Conservation (phyloP, 2,113 vertebrate genomes). For the Vireo altiloquus region DNA sequence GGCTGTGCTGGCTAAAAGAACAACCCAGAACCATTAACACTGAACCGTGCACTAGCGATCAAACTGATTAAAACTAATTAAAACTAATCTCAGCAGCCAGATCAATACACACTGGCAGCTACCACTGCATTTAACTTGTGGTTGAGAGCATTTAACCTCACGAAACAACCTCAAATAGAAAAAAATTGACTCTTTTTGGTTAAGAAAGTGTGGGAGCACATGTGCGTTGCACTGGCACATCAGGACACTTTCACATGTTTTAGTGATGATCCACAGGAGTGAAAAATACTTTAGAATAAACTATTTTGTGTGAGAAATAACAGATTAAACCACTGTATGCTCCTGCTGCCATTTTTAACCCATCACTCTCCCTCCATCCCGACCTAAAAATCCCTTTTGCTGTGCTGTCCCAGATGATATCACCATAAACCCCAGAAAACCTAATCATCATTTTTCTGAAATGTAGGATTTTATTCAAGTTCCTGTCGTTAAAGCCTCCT, state of each 20-base stretch:
- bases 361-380: too few species aligned
- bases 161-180: not conserved
- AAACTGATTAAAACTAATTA: not conserved
- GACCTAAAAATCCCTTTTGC: not conserved
- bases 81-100: not conserved
- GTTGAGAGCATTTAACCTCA: not conserved
- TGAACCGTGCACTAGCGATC: not conserved
- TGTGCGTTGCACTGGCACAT: rapidly evolving
- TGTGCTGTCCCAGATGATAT: rapidly evolving
- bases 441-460: rapidly evolving
- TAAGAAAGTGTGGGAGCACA: rapidly evolving
- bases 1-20: not conserved
- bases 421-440: not conserved
- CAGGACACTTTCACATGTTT: not conserved
- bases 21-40: not conserved
- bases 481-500: not conserved
- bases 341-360: not conserved
- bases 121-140: not conserved
- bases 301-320: not conserved
- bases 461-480: not conserved
- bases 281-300: not conserved
- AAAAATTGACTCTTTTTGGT: not conserved
- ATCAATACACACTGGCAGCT: not conserved
- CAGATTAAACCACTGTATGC: not conserved
- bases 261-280: not conserved